Evolutionary conservation across 2,888 invertebrate genomes (phyloP).

Genomic region (Aporophyla lueneburgensis): DNA sequence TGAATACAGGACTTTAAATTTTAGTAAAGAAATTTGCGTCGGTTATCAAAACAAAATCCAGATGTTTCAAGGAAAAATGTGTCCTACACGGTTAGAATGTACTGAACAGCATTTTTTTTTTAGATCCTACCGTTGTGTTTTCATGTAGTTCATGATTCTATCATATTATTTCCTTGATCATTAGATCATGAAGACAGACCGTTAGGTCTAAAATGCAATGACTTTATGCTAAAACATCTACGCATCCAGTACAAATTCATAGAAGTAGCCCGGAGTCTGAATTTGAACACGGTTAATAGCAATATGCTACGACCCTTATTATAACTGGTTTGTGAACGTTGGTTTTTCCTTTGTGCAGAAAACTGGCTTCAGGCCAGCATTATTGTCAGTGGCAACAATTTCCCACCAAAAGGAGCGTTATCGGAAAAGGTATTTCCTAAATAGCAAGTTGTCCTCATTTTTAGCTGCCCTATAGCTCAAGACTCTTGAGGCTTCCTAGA

Average conservation of each 20-base stretch:
- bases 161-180: background rate
- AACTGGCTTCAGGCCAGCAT: background rate
- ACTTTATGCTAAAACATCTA: background rate
- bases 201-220: background rate
- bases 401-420: background rate
- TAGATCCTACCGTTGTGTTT: no score
- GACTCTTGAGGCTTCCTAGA: slow-evolving; percentile 18
- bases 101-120: no score
- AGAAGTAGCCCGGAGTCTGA: background rate
- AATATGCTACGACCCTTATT: no score
- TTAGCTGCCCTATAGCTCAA: background rate
- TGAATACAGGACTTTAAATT: no score
- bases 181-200: background rate
- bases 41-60: no score
- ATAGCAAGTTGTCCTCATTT: slow-evolving; percentile 11
- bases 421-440: background rate
- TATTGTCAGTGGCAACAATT: background rate
- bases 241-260: background rate
- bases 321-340: no score
- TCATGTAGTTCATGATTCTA: no score
- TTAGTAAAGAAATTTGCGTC: no score
- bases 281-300: background rate
- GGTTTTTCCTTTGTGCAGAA: background rate
- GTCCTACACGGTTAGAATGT: no score
- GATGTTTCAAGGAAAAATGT: no score